phyloP scores from a whole-genome alignment of 2,113 vertebrate genomes.

The Tetrao urogallus region DNA sequence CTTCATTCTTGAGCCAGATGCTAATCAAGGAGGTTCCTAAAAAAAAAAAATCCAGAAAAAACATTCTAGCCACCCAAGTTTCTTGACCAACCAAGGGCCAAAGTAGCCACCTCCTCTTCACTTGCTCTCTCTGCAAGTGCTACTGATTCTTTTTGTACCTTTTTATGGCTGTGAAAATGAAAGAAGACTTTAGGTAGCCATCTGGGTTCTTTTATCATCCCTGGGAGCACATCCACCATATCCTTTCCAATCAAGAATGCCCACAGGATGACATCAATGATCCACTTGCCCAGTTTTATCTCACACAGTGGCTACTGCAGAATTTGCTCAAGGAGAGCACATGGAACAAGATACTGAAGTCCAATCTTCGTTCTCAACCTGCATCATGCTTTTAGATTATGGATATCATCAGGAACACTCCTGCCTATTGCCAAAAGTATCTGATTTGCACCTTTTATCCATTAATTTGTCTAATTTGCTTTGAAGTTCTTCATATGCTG shows the following conservation, averaged over 20 bases:
- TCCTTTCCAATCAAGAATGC: background rate
- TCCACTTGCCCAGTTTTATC: background rate
- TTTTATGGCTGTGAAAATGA: background rate
- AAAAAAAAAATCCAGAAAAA: background rate
- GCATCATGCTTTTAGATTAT: background rate
- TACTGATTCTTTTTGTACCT: background rate
- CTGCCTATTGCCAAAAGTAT: background rate
- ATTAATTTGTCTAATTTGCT: slow-evolving; percentile 15
- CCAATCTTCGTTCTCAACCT: background rate
- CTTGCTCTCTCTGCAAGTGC: background rate
- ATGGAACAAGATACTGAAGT: background rate
- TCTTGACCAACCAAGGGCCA: background rate
- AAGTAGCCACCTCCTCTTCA: background rate
- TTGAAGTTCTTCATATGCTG: background rate
- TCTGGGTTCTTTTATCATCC: background rate
- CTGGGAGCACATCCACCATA: background rate
- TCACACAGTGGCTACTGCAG: background rate
- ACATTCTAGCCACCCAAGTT: background rate
- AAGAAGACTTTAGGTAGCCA: background rate
- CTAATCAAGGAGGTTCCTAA: background rate
- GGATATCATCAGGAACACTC: background rate
- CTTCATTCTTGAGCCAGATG: background rate
- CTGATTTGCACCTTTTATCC: slow-evolving; percentile 3
- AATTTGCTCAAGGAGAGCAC: background rate
- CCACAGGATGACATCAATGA: background rate